Evolutionary conservation across 2,888 invertebrate species (phyloP).

Genomic region (Gari tellinella): DNA sequence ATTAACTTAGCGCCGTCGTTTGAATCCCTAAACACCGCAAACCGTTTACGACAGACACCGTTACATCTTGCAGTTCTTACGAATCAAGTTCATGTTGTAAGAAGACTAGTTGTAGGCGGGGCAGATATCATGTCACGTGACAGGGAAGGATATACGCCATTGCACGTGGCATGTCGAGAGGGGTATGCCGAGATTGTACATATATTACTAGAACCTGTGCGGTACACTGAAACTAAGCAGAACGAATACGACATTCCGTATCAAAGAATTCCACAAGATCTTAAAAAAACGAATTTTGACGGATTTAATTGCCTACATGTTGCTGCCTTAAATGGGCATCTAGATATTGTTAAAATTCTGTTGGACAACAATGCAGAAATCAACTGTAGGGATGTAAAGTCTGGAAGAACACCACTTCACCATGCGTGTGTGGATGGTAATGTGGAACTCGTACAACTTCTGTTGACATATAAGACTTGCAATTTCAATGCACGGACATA

Average conservation of each 20-base stretch:
- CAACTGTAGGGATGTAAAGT: constrained; percentile 34
- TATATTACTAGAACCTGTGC: constrained; percentile 27
- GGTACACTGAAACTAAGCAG: constrained; percentile 42
- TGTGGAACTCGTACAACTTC: constrained; percentile 14
- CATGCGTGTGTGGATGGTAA: constrained; percentile 35
- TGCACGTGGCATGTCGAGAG: constrained; percentile 45
- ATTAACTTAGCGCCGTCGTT: constrained; percentile 1
- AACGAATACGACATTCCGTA: too few relatives aligned
- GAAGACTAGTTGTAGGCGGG: constrained; percentile 18
- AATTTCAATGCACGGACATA: constrained; percentile 36
- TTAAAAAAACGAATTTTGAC: constrained; percentile 36
- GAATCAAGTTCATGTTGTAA: constrained; percentile 10
- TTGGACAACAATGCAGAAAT: constrained; percentile 34
- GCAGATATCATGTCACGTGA: constrained; percentile 25
- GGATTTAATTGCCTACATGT: constrained; percentile 44
- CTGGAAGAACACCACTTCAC: constrained; percentile 44
- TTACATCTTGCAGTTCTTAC: constrained; percentile 26
- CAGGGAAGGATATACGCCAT: constrained; percentile 46
- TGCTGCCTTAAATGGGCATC: constrained; percentile 25
- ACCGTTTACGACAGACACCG: constrained; percentile 26
- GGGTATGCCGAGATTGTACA: constrained; percentile 12
- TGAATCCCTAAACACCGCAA: constrained; percentile 1
- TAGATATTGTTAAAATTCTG: constrained; percentile 32
- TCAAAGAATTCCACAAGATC: constrained; percentile 41
- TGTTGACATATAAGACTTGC: constrained; percentile 14